Percentiles rank a stretch among this genome's conserved stretches.
Evolutionary conservation across 2,888 invertebrate species (phyloP).

Genomic region (Scaptomyza flava): DNA sequence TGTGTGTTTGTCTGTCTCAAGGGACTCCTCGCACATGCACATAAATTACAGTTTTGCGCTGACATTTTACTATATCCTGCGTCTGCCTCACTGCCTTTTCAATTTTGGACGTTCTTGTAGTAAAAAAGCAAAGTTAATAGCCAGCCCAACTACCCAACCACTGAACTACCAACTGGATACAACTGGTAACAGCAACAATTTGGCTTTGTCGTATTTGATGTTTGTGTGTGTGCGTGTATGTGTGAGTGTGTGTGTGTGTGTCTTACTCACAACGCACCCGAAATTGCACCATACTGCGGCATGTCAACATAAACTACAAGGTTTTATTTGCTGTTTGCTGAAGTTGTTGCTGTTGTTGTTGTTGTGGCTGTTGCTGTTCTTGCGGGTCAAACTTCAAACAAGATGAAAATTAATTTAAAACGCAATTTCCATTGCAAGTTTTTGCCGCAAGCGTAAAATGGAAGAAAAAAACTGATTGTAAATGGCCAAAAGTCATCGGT

Average conservation of each 20-base stretch:
- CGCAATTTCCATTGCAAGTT: constrained; percentile 62
- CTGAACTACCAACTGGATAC: constrained; percentile 15
- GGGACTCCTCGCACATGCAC: constrained; percentile 65
- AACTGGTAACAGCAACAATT: constrained; percentile 47
- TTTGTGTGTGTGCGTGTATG: not conserved
- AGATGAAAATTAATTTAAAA: constrained; percentile 79
- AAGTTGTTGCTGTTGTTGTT: constrained; percentile 24
- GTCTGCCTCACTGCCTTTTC: constrained; percentile 70
- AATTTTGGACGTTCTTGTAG: constrained; percentile 64
- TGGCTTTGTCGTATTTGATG: constrained; percentile 54
- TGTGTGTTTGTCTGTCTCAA: constrained; percentile 23
- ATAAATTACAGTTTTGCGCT: constrained; percentile 81
- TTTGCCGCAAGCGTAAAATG: constrained; percentile 32
- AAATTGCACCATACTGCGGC: constrained; percentile 57
- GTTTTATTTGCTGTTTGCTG: constrained; percentile 64
- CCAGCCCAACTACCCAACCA: constrained; percentile 38
- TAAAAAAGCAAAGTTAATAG: constrained; percentile 76
- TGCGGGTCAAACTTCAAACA: constrained; percentile 71
- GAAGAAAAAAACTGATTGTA: constrained; percentile 66
- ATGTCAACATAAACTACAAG: constrained; percentile 72
- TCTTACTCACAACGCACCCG: constrained; percentile 32
- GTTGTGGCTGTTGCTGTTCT: not conserved
- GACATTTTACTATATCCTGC: constrained; percentile 78
- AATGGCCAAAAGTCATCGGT: constrained; percentile 73
- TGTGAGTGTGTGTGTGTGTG: constrained; percentile 22